Percentiles rank a stretch among this genome's conserved stretches.
phyloP scores from a whole-genome alignment of 2,113 vertebrate species.

The Hiodon alosoides region DNA sequence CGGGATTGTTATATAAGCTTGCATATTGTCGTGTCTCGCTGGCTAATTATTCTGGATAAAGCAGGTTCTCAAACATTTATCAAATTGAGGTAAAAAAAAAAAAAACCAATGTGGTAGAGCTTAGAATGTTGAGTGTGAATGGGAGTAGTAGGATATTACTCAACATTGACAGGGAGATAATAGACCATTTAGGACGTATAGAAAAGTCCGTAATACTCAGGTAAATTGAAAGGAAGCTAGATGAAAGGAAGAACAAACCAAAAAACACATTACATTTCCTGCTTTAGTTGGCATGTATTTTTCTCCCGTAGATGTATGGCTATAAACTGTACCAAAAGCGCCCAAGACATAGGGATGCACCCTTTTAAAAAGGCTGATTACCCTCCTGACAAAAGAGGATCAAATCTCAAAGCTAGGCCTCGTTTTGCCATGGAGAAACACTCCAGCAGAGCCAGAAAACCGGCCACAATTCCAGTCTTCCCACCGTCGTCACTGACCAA shows the following conservation, averaged over 20 bases:
- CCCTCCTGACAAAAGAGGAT: background rate
- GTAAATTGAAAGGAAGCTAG: too few species aligned
- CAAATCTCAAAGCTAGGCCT: constrained; percentile 9
- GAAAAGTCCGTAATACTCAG: too few species aligned
- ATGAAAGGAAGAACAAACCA: too few species aligned
- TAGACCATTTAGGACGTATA: too few species aligned
- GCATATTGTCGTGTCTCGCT: constrained; percentile 60
- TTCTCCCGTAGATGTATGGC: too few species aligned
- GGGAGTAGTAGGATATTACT: background rate
- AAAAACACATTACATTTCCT: too few species aligned
- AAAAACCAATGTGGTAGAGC: constrained; percentile 41
- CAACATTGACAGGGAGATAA: background rate
- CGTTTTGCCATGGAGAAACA: constrained; percentile 55
- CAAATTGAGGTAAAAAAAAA: constrained; percentile 45
- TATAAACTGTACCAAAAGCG: too few species aligned
- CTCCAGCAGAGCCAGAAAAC: constrained; percentile 41
- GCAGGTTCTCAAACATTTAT: constrained; percentile 51
- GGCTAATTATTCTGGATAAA: constrained; percentile 64
- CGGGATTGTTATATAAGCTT: constrained; percentile 58
- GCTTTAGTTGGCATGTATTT: too few species aligned
- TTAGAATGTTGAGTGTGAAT: constrained; percentile 41
- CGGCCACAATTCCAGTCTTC: constrained; percentile 17
- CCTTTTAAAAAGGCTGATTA: background rate
- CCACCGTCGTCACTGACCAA: constrained; percentile 12
- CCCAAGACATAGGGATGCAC: background rate